Conservation (phyloP, 2,113 vertebrate species). For the Etheostoma cragini region DNA sequence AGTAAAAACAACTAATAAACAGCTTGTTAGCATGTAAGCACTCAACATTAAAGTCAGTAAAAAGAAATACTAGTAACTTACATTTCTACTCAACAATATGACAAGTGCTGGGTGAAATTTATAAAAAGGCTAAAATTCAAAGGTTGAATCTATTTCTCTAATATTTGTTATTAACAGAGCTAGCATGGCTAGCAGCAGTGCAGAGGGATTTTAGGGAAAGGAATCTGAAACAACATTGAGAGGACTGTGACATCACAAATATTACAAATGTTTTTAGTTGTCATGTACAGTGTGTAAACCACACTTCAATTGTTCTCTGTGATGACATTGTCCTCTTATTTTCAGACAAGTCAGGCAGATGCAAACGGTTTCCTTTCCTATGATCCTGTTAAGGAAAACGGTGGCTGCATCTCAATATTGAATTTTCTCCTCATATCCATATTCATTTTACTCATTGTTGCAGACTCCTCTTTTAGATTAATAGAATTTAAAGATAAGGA, state of each 20-base stretch:
- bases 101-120: constrained; percentile 15
- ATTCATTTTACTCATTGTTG: not conserved
- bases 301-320: constrained; percentile 18
- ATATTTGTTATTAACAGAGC: not conserved
- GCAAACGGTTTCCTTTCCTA: constrained; percentile 59
- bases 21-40: not conserved
- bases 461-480: not conserved
- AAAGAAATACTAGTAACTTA: not conserved
- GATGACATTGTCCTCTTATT: constrained; percentile 57
- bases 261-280: not conserved
- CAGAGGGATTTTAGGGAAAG: constrained; percentile 53
- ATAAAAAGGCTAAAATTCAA: constrained; percentile 34
- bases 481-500: not conserved
- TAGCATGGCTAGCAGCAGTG: constrained; percentile 28
- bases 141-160: not conserved
- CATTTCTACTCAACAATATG: constrained; percentile 1
- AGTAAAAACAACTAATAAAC: not conserved
- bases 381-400: constrained; percentile 6
- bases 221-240: constrained; percentile 66
- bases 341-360: constrained; percentile 68
- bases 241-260: constrained; percentile 58
- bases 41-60: not conserved
- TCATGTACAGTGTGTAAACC: not conserved
- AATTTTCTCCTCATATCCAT: constrained; percentile 44
- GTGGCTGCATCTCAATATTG: constrained; percentile 55